Evolutionary conservation across 2,888 invertebrate genomes (phyloP).

Genomic region (Cenopis cana): DNA sequence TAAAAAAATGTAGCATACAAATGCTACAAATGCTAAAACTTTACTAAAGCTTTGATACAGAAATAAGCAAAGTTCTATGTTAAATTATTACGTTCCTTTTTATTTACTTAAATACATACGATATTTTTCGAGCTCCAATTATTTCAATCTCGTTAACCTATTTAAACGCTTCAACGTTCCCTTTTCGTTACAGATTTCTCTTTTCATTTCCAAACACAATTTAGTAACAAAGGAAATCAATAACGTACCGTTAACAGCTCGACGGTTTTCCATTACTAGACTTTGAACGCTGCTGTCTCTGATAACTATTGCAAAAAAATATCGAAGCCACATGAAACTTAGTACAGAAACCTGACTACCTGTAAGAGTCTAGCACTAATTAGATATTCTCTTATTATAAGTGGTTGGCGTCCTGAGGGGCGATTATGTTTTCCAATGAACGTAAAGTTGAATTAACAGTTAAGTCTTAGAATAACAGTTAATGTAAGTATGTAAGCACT

Average conservation of each 20-base stretch:
- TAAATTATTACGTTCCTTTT: too few relatives aligned
- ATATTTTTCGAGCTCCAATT: neutral
- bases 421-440: too few relatives aligned
- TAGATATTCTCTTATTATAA: too few relatives aligned
- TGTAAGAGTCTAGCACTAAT: neutral
- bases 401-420: too few relatives aligned
- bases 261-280: conserved; percentile 15
- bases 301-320: conserved; percentile 16
- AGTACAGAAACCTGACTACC: conserved; percentile 3
- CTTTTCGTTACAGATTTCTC: neutral
- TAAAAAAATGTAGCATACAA: too few relatives aligned
- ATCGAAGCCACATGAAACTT: neutral
- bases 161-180: conserved; percentile 9
- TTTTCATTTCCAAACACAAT: conserved; percentile 12
- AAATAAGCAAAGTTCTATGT: too few relatives aligned
- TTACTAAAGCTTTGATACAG: too few relatives aligned
- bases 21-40: too few relatives aligned
- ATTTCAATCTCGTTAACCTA: conserved; percentile 7
- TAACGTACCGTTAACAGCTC: conserved; percentile 18
- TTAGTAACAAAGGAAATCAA: conserved; percentile 25
- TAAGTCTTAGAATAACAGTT: too few relatives aligned
- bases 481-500: too few relatives aligned
- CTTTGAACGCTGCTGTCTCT: neutral
- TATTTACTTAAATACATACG: neutral
- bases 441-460: too few relatives aligned